Percentiles rank a stretch among this genome's conserved stretches.
phyloP scores from a whole-genome alignment of 2,113 vertebrate species.

The Octodon degus region DNA sequence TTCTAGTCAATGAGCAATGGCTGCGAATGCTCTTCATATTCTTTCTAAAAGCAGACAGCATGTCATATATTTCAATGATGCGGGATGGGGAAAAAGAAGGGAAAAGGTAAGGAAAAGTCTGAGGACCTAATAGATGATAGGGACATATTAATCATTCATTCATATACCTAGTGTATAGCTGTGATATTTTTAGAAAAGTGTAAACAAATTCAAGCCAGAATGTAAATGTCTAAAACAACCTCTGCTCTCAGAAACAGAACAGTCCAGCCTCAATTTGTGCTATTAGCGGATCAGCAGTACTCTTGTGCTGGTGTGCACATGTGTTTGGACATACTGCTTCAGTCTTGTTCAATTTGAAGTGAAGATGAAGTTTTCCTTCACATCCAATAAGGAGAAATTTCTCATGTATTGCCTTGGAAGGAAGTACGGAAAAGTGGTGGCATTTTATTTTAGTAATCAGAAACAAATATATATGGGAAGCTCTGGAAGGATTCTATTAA shows the following conservation, averaged over 20 bases:
- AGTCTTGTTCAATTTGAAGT: not conserved
- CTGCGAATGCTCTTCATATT: not conserved
- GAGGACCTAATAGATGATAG: not conserved
- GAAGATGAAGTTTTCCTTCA: not conserved
- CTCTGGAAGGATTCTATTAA: not conserved
- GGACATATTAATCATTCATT: not conserved
- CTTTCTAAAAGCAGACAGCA: not conserved
- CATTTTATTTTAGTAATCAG: not conserved
- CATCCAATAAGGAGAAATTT: not conserved
- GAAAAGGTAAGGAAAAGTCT: not conserved
- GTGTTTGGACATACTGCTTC: not conserved
- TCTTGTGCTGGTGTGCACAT: not conserved
- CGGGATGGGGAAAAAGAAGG: not conserved
- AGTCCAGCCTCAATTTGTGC: not conserved
- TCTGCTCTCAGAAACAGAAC: not conserved
- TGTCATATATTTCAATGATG: not conserved
- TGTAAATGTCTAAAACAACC: not conserved
- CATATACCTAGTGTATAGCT: not conserved
- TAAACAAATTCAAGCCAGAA: not conserved
- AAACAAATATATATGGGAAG: not conserved
- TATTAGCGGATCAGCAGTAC: not conserved
- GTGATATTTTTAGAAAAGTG: not conserved
- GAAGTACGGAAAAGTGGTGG: not conserved
- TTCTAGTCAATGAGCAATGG: not conserved
- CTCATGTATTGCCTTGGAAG: not conserved